A percentile compares a stretch with the other conserved stretches of the same genome.
phyloP scores from a whole-genome alignment of 2,888 invertebrate species.

The Cheilosia impressa region DNA sequence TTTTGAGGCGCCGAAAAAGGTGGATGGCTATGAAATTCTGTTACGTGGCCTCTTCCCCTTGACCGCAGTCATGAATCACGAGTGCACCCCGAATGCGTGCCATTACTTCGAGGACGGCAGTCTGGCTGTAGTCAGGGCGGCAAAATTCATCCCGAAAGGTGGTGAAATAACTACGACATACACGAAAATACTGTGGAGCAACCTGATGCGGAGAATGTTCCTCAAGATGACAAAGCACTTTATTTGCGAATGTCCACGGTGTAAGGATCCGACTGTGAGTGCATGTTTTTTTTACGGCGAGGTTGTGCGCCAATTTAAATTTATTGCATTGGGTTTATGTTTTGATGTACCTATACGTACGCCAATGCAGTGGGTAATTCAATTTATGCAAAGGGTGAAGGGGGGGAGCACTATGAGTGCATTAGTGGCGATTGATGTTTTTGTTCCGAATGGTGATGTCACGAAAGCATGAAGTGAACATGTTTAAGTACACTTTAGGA shows the following conservation, averaged over 20 bases:
- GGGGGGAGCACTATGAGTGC: neutral
- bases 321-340: neutral
- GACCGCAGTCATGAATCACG: slow-evolving; percentile 89
- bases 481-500: too few relatives aligned
- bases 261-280: slow-evolving; percentile 88
- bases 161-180: slow-evolving; percentile 89
- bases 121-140: slow-evolving; percentile 87
- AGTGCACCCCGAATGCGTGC: slow-evolving; percentile 89
- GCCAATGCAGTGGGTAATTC: neutral
- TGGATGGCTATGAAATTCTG: slow-evolving; percentile 82
- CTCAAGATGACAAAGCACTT: slow-evolving; percentile 88
- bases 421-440: neutral
- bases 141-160: slow-evolving; percentile 86
- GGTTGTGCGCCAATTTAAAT: neutral
- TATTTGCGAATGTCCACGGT: slow-evolving; percentile 88
- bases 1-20: slow-evolving; percentile 82
- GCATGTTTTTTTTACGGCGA: slow-evolving; percentile 75
- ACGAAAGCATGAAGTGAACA: too few relatives aligned
- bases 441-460: neutral
- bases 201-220: slow-evolving; percentile 87
- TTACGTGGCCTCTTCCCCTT: slow-evolving; percentile 88
- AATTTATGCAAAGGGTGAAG: neutral
- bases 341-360: neutral
- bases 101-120: slow-evolving; percentile 87
- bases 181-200: slow-evolving; percentile 89